Base-by-base conservation (phyloP, 2,113 vertebrate species). In the Rhinoderma darwinii region DNA sequence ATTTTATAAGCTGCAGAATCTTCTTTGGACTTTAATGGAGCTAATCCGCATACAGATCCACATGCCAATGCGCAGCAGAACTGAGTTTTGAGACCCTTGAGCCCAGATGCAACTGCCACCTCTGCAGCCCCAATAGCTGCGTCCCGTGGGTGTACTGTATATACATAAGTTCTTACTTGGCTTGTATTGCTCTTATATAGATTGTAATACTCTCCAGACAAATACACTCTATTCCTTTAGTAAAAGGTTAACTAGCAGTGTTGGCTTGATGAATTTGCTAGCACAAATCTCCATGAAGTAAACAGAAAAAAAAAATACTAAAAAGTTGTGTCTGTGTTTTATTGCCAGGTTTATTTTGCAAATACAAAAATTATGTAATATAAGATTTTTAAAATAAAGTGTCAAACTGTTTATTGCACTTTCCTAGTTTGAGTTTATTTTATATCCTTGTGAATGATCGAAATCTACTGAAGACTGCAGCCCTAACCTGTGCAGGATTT, bases 331-430 rank as follows among this genome's bases (percentile, higher is more conserved):
- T 87, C 27, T 82, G 70, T 86, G 84, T 82, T 72, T 87, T 87
- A 87, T 87, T 87, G 79, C 30, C 86, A 75, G 86, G 68, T 87
- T 87, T 86, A 86, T 82, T 87, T 87, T 87, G 86, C 66, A 87
- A 63, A 82, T 32, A 87, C 15, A 18, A 87, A 70, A 63, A 72
- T 82, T 37, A 82, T 87, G 86, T 87, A 87, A 87, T 82, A 87
- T 87, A 87, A 82, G 79, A 87, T 87, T 87, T 87, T 47, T 87
- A 82, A 82, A 87, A 87, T 87, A 87, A 87, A 82, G 37, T 87
- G 86, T 82, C 32, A 68, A 87, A 82, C 39, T 75, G 86, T 82
- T 73, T 73, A 73, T 82, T 87, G 39, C 20, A 85, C 20, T 59
- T 41, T 76, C 35, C 3, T 12, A 73, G 30, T 27, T 0, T 51